Evolutionary conservation across 2,113 vertebrate genomes (phyloP).

Genomic region (Eubucco bourcierii): DNA sequence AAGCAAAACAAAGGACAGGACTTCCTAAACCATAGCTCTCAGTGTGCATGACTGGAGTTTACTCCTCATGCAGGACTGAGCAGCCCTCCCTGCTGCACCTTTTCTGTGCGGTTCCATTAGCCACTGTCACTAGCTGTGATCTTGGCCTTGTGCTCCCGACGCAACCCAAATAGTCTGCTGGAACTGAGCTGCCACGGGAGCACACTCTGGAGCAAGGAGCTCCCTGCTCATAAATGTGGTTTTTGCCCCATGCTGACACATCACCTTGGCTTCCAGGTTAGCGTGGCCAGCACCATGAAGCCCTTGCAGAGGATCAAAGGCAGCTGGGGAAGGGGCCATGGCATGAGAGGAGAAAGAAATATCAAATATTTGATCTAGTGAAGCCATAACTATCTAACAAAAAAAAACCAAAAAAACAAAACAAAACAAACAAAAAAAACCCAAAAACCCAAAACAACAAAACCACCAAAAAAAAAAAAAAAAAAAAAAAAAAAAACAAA

Average conservation of each 20-base stretch:
- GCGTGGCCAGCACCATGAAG: not conserved
- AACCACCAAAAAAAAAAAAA: no score
- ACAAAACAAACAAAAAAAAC: no score
- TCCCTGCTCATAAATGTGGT: not conserved
- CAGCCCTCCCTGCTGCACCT: not conserved
- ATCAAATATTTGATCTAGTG: not conserved
- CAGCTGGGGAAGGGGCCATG: rapidly evolving
- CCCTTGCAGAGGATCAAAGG: not conserved
- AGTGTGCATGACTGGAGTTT: not conserved
- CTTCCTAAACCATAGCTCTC: not conserved
- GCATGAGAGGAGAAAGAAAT: not conserved
- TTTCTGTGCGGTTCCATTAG: rapidly evolving
- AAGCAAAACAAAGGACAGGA: not conserved
- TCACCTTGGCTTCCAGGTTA: not conserved
- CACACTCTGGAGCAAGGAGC: not conserved
- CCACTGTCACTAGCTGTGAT: rapidly evolving
- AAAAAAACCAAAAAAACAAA: not conserved
- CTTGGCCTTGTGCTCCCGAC: not conserved
- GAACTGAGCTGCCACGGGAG: not conserved
- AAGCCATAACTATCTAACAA: not conserved
- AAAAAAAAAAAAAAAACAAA: no score
- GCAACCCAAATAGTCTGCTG: not conserved
- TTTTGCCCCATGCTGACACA: not conserved
- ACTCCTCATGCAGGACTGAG: not conserved
- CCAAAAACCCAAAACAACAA: no score